Conservation (phyloP, 2,888 invertebrate genomes). For the Candidula unifasciata region DNA sequence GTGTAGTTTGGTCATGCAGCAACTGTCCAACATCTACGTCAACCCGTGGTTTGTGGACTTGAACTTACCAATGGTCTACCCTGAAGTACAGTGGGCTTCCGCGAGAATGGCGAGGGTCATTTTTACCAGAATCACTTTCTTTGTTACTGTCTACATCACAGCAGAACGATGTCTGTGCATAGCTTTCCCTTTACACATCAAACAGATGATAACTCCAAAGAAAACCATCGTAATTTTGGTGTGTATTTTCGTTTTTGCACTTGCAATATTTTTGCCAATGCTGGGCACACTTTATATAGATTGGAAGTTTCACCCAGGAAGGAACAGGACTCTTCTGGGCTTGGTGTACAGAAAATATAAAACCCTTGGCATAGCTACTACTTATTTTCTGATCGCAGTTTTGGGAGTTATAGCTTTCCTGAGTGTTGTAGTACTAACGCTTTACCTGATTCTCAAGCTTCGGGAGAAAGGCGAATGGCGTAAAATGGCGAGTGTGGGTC, state of each 20-base stretch:
- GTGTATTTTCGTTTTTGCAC: not conserved
- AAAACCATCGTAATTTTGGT: not conserved
- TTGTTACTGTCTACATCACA: not conserved
- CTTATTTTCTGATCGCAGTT: not conserved
- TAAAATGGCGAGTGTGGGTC: not conserved
- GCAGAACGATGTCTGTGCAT: not conserved
- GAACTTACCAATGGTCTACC: not conserved
- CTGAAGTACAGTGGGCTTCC: not conserved
- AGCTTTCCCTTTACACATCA: not conserved
- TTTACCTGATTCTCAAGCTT: not conserved
- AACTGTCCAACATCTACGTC: not conserved
- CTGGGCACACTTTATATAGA: not conserved
- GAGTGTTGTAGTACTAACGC: not conserved
- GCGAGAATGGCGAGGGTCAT: not conserved
- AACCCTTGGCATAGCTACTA: not conserved
- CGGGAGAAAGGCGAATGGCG: constrained; percentile 11
- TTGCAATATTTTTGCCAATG: not conserved
- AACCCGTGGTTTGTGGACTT: not conserved
- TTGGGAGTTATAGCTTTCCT: not conserved
- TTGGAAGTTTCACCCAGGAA: not conserved
- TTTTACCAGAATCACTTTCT: not conserved
- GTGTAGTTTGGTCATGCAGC: not conserved
- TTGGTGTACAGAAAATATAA: not conserved
- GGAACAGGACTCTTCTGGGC: not conserved
- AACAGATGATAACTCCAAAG: not conserved